Base-by-base conservation (phyloP, 2,797 vertebrate species). In the Protosalanx chinensis region DNA sequence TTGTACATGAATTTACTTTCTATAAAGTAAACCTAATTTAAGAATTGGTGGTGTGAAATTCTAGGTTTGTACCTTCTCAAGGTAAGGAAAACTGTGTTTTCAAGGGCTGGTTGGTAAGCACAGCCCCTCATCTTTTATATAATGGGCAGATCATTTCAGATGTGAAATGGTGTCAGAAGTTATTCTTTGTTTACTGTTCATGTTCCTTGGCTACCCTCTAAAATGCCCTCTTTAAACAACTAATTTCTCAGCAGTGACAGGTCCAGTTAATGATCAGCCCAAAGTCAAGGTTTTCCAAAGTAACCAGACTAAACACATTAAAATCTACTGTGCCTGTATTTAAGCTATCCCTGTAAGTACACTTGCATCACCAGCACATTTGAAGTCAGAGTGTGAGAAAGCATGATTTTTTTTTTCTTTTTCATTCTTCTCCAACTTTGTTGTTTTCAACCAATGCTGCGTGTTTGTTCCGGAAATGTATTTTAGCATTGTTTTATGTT, bases 261-360 rank as follows among this genome's bases (percentile, higher is more conserved):
- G 20, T 76, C 13, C 49, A 72, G 89, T 91, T 92, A 92, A 93
- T 91, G 72, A 88, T 91, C 84, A 91, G 81, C 90, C 78, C 41
- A 77, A 61, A 65, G 33, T 71, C 69, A 81, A 80, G 72, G 86
- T 88, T 88, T 88, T 79, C 86, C 85, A 79, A 68, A 83, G 87
- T 76, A 78, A 89, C 84, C 76, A 59, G 13, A 64, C 72, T 79
- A 49, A 82, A 88, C 74, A 89, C 81, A 79, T 72, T 69, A 74
- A 58, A 72, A 76, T 57, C 81, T 58, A 75, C 58, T 81, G 73
- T 67, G 65, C 30, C 7, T 57, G 35, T 46, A 70, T 74, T 81
- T 82, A 68, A 80, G 79, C 72, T 81, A 81, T 69, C 71, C 64
- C 58, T 29, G 57, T 6, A 12, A 57, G 49, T 37, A 63, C 37